Conservation (phyloP, 1,140 invertebrate genomes). For the Listronotus oregonensis region DNA sequence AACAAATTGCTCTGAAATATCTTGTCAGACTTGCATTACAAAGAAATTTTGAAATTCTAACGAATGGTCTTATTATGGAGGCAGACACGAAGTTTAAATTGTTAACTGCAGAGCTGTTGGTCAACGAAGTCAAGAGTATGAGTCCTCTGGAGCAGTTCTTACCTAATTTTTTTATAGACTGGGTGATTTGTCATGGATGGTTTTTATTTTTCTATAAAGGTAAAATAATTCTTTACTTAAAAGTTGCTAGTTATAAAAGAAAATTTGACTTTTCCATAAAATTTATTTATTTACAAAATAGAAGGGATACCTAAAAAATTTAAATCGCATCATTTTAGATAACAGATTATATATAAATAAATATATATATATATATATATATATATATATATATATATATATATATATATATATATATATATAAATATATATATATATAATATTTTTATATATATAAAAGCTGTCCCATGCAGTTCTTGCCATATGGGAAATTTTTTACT, state of each 20-base stretch:
- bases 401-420: too few species aligned
- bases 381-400: too few species aligned
- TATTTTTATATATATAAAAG: background rate
- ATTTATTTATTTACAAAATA: too few species aligned
- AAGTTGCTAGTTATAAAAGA: too few species aligned
- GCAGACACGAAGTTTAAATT: constrained; percentile 49
- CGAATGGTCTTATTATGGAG: constrained; percentile 41
- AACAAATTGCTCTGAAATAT: constrained; percentile 41
- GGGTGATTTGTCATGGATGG: constrained; percentile 62
- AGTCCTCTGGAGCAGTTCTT: constrained; percentile 55
- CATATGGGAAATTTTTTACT: too few species aligned
- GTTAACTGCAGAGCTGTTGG: constrained; percentile 45
- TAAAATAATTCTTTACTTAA: constrained; percentile 1
- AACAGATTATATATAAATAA: too few species aligned
- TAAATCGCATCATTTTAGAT: too few species aligned
- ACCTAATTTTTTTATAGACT: constrained; percentile 60
- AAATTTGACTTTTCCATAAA: too few species aligned
- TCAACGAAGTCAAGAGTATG: constrained; percentile 21
- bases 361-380: too few species aligned
- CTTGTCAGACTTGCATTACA: constrained; percentile 44
- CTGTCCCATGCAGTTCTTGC: too few species aligned
- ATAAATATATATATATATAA: background rate
- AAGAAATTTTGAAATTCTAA: constrained; percentile 29
- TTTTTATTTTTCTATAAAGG: constrained; percentile 57
- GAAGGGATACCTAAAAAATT: too few species aligned